These are phyloP conservation scores for Phragmatobia fuliginosa DNA, from an alignment of 2,888 invertebrate species.

Conservation along the genomic window DNA sequence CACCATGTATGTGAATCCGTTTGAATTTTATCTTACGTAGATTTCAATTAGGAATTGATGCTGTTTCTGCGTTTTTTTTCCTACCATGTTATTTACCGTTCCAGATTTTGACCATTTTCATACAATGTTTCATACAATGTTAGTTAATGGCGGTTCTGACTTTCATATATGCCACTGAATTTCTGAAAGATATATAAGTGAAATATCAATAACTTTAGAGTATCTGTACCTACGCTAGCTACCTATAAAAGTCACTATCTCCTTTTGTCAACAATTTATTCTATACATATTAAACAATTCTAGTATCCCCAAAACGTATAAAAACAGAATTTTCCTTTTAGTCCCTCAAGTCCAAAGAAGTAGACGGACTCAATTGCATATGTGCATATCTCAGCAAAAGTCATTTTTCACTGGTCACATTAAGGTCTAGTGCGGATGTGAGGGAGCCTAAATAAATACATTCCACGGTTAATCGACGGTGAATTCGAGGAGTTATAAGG, in stretches of 20 bases:
- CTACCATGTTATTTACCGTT: neutral
- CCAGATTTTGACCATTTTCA: neutral
- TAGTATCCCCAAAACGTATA: neutral
- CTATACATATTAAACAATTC: neutral
- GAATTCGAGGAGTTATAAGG: slow-evolving; percentile 62
- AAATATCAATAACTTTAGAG: neutral
- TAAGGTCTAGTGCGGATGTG: slow-evolving; percentile 64
- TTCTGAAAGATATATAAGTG: too few species aligned
- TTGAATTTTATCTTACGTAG: slow-evolving; percentile 10
- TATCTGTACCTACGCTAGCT: neutral
- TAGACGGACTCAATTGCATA: slow-evolving; percentile 50
- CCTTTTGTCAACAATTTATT: neutral
- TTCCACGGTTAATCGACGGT: slow-evolving; percentile 81
- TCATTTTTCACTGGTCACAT: slow-evolving; percentile 76
- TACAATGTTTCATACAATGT: too few species aligned
- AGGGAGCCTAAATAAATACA: slow-evolving; percentile 81
- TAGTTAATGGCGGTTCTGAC: too few species aligned
- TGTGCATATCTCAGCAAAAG: slow-evolving; percentile 56
- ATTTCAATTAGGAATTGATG: neutral
- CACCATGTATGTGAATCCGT: slow-evolving; percentile 35
- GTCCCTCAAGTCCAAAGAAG: slow-evolving; percentile 6
- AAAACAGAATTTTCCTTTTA: neutral
- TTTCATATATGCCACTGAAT: too few species aligned
- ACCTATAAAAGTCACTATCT: neutral
- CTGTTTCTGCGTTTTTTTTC: neutral